Evolutionary conservation across 2,888 invertebrate species (phyloP).

Genomic region (Leptopterna dolabrata): DNA sequence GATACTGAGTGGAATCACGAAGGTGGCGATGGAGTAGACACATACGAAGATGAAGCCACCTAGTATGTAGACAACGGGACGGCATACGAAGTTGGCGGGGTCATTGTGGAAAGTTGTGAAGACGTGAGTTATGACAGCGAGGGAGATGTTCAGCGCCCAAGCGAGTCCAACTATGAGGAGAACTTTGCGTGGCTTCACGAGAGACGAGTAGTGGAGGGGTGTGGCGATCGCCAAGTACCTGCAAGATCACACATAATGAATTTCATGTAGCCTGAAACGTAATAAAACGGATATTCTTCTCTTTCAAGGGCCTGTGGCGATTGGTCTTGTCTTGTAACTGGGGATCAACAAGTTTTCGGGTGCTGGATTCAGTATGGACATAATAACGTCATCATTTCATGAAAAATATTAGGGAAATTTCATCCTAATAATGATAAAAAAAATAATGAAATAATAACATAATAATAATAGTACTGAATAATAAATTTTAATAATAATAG

Average conservation of each 20-base stretch:
- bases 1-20: slow-evolving; percentile 76
- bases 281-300: too few relatives aligned
- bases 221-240: slow-evolving; percentile 82
- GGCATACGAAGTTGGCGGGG: slow-evolving; percentile 64
- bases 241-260: background rate
- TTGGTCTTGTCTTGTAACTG: too few relatives aligned
- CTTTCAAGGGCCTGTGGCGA: background rate
- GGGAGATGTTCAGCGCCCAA: slow-evolving; percentile 71
- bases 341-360: too few relatives aligned
- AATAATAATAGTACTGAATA: too few relatives aligned
- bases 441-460: too few relatives aligned
- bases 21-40: slow-evolving; percentile 74
- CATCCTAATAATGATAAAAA: too few relatives aligned
- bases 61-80: slow-evolving; percentile 75
- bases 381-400: too few relatives aligned
- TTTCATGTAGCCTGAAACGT: background rate
- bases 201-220: slow-evolving; percentile 81
- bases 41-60: slow-evolving; percentile 74
- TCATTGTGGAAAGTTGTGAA: slow-evolving; percentile 69
- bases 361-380: too few relatives aligned
- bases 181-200: slow-evolving; percentile 79
- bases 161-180: slow-evolving; percentile 75
- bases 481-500: too few relatives aligned
- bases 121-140: slow-evolving; percentile 72
- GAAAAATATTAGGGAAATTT: too few relatives aligned